Conservation (phyloP, 1,140 invertebrate genomes). For the Caenorhabditis latens region DNA sequence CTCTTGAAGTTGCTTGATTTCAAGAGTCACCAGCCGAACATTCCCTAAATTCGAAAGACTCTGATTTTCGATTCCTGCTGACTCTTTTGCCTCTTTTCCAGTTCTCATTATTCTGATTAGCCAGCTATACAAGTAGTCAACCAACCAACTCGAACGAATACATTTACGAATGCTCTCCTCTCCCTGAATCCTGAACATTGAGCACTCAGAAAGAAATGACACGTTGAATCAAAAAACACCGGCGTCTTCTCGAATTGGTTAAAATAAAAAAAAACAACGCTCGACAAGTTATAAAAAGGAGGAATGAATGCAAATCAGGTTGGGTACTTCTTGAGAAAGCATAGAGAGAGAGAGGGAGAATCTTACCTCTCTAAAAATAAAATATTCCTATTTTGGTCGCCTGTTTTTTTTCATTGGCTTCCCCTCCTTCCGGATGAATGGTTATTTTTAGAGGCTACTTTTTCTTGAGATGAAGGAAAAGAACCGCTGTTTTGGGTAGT, state of each 20-base stretch:
- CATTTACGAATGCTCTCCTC: neutral
- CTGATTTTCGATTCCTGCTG: neutral
- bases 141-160: neutral
- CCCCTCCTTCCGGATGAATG: neutral
- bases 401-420: neutral
- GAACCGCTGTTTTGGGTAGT: neutral
- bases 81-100: neutral
- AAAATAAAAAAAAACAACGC: neutral
- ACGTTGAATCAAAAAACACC: neutral
- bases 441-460: neutral
- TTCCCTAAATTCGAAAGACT: too few species aligned
- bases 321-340: neutral
- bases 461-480: neutral
- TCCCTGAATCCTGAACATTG: conserved; percentile 4
- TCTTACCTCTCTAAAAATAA: neutral
- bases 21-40: too few species aligned
- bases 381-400: neutral
- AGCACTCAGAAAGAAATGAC: conserved; percentile 34
- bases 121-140: conserved; percentile 9
- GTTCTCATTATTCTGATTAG: conserved; percentile 22
- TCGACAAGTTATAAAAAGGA: neutral
- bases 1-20: too few species aligned
- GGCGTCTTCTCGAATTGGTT: neutral
- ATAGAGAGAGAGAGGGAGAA: neutral
- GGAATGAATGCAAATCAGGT: conserved; percentile 23